Percentiles rank a stretch among this genome's conserved stretches.
phyloP scores from a whole-genome alignment of 2,888 invertebrate species.

The Heliconius hortense region DNA sequence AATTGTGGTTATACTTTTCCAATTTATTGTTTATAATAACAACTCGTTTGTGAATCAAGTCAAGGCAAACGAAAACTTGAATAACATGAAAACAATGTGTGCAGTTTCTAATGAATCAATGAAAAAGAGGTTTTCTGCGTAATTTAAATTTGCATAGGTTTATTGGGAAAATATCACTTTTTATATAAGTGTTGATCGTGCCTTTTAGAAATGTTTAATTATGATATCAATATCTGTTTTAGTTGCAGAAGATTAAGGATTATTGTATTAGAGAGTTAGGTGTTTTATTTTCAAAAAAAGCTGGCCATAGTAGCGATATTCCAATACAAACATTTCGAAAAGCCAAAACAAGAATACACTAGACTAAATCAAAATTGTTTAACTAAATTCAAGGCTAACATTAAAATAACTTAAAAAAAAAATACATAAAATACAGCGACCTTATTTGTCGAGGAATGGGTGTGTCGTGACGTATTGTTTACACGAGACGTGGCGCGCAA shows the following conservation, averaged over 20 bases:
- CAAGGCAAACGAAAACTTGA: conserved; percentile 2
- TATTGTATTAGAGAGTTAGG: too few relatives aligned
- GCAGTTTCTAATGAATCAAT: conserved; percentile 1
- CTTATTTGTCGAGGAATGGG: conserved; percentile 76
- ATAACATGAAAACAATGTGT: conserved; percentile 5
- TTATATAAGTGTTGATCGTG: not conserved
- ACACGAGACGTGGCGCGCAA: conserved; percentile 54
- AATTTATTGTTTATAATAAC: not conserved
- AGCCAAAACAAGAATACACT: not conserved
- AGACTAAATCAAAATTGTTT: not conserved
- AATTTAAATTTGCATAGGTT: not conserved
- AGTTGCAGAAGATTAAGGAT: not conserved
- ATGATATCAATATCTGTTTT: not conserved
- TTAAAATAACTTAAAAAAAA: not conserved
- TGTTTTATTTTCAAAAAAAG: not conserved
- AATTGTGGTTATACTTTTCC: not conserved
- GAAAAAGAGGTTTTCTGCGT: not conserved
- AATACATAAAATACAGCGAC: conserved; percentile 41
- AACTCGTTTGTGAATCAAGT: not conserved
- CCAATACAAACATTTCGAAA: not conserved
- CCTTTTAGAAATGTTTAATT: not conserved
- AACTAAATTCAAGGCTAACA: not conserved
- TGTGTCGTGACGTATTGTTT: conserved; percentile 77
- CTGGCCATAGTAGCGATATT: not conserved
- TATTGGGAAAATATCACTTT: not conserved